Evolutionary conservation across 2,113 vertebrate genomes (phyloP), one percentile per base, ranked within the genome.

Genomic region (Actenoides hombroni): DNA sequence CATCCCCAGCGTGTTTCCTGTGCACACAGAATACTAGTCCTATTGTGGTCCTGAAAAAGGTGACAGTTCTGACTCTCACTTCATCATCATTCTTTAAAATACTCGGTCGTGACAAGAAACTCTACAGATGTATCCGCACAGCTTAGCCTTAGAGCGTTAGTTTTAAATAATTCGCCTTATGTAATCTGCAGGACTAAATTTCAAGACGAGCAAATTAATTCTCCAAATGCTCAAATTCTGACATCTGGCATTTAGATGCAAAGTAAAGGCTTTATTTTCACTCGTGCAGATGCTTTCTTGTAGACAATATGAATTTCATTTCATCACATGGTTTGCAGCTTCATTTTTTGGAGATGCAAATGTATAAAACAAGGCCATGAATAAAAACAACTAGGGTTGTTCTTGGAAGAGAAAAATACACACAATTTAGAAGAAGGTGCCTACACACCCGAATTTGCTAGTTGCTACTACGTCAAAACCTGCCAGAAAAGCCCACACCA

Each of bases 1-100:
- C 6, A 44, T 95, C 85, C 87, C 90, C 39, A 69, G 87, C 1
- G 31, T 65, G 69, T 73, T 94, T 63, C 83, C 71, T 44, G 42
- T n/a, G 75, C 64, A 93, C 16, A 1, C 48, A 92, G 76, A 94
- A 95, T 77, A 96, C 76, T 92, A 86, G 83, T 25, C 81, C 59
- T 79, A 93, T 95, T 96, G 90, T 95, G 64, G 83, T 68, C 76
- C 86, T 64, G 61, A 88, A 85, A 90, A 92, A 94, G 86, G 94
- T 86, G 95, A 96, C 90, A 93, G 88, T 86, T 96, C 95, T 81
- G 64, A 90, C 90, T 96, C 95, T 86, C 94, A 96, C 95, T 95
- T 94, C 93, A 97, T 96, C 93, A 96, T 90, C 93, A 94, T 95
- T 95, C 83, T 93, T 93, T 81, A 90, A 95, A 91, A 86, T 31